phyloP scores from a whole-genome alignment of 2,888 invertebrate genomes.

The Zeuzera pyrina region DNA sequence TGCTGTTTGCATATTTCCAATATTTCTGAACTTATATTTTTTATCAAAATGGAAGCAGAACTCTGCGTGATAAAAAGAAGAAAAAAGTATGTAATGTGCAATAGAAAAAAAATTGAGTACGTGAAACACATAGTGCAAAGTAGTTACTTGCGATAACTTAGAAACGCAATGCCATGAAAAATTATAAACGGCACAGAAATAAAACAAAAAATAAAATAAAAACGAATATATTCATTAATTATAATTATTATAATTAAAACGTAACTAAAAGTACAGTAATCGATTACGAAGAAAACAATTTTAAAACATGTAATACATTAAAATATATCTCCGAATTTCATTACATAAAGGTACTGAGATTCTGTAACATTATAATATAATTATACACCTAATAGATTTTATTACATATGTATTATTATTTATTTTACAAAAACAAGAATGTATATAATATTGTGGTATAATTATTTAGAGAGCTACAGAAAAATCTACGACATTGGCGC shows the following conservation, averaged over 20 bases:
- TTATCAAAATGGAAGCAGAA: too few species aligned
- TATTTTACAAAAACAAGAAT: too few species aligned
- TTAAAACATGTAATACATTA: background rate
- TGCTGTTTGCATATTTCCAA: too few species aligned
- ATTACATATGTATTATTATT: constrained; percentile 25
- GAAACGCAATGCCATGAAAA: constrained; percentile 13
- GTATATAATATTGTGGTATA: constrained; percentile 9
- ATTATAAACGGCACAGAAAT: constrained; percentile 53
- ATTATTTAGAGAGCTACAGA: constrained; percentile 38
- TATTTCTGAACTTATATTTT: too few species aligned
- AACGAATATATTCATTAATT: constrained; percentile 69
- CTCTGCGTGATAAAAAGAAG: too few species aligned
- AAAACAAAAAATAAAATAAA: constrained; percentile 70
- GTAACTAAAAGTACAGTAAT: constrained; percentile 56
- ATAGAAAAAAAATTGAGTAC: too few species aligned
- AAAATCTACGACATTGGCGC: background rate
- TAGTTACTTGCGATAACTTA: too few species aligned
- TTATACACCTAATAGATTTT: constrained; percentile 30
- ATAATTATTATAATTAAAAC: constrained; percentile 58
- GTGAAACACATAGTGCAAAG: too few species aligned
- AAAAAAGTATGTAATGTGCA: too few species aligned
- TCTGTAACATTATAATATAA: constrained; percentile 42
- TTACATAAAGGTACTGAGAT: constrained; percentile 58
- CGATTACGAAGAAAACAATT: constrained; percentile 27
- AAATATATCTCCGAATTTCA: constrained; percentile 6